Conservation (phyloP, 2,797 vertebrate species). For the Pseudotriccus pelzelni region DNA sequence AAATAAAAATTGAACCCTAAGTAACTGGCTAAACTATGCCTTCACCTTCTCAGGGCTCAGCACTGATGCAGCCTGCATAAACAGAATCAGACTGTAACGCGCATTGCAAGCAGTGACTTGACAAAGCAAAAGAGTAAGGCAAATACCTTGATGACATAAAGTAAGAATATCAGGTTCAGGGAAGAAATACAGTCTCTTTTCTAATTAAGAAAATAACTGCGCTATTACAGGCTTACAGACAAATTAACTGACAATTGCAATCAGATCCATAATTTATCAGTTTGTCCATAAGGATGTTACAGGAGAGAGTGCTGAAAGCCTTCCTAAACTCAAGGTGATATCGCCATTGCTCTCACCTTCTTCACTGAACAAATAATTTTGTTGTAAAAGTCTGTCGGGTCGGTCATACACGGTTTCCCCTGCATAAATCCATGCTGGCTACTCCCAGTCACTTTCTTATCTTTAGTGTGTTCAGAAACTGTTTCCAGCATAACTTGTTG, state of each 20-base stretch:
- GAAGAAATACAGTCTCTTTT: background rate
- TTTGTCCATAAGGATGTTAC: background rate
- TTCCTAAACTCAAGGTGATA: background rate
- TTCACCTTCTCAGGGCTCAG: background rate
- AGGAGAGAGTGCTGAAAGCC: background rate
- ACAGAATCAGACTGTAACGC: background rate
- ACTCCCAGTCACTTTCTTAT: background rate
- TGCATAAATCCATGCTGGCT: background rate
- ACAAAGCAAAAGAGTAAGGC: background rate
- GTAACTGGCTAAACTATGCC: background rate
- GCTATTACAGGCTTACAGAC: background rate
- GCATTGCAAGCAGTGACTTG: background rate
- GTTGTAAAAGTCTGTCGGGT: background rate
- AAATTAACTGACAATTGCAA: background rate
- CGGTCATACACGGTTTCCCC: background rate
- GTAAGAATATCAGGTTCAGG: background rate
- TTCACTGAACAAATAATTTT: background rate
- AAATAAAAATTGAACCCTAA: background rate
- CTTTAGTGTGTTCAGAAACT: background rate
- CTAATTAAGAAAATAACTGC: background rate
- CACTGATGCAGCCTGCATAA: background rate
- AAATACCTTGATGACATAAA: background rate
- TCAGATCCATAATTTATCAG: background rate
- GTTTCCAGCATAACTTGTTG: background rate
- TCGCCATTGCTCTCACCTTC: background rate